Evolutionary conservation across 2,113 vertebrate genomes (phyloP).

Genomic region (Scophthalmus maximus): DNA sequence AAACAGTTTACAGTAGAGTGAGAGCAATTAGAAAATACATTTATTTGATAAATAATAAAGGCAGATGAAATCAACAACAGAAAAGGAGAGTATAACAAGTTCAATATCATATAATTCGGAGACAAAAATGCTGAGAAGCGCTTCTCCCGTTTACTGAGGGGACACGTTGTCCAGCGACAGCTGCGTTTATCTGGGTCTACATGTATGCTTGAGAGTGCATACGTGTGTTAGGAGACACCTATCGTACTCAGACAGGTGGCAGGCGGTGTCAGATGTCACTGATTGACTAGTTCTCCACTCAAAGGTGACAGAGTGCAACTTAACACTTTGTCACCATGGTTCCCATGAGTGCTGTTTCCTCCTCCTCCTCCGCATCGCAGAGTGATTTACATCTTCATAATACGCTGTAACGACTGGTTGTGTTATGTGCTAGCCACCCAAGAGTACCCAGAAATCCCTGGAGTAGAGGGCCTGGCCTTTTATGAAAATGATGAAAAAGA

Average conservation of each 20-base stretch:
- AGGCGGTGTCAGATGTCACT: slow-evolving; percentile 71
- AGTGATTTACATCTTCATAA: slow-evolving; percentile 64
- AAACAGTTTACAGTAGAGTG: no score
- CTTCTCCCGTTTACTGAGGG: not conserved
- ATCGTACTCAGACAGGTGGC: slow-evolving; percentile 69
- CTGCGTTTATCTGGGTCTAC: slow-evolving; percentile 49
- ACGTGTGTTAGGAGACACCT: slow-evolving; percentile 56
- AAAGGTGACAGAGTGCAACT: slow-evolving; percentile 71
- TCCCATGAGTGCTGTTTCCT: slow-evolving; percentile 50
- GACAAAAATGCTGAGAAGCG: not conserved
- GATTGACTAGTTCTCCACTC: slow-evolving; percentile 66
- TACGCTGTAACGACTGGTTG: slow-evolving; percentile 50
- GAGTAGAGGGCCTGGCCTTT: not conserved
- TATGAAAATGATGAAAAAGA: not conserved
- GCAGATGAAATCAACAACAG: no score
- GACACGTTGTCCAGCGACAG: slow-evolving; percentile 37
- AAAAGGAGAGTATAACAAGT: no score
- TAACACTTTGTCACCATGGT: slow-evolving; percentile 64
- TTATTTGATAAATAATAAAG: no score
- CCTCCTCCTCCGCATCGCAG: slow-evolving; percentile 31
- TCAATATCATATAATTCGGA: no score
- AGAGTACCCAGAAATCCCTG: slow-evolving; percentile 44
- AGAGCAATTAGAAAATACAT: no score
- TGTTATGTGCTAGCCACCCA: slow-evolving; percentile 34
- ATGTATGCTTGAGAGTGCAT: slow-evolving; percentile 26